Evolutionary conservation across 2,797 vertebrate species (phyloP).

Genomic region (Salarias fasciatus): DNA sequence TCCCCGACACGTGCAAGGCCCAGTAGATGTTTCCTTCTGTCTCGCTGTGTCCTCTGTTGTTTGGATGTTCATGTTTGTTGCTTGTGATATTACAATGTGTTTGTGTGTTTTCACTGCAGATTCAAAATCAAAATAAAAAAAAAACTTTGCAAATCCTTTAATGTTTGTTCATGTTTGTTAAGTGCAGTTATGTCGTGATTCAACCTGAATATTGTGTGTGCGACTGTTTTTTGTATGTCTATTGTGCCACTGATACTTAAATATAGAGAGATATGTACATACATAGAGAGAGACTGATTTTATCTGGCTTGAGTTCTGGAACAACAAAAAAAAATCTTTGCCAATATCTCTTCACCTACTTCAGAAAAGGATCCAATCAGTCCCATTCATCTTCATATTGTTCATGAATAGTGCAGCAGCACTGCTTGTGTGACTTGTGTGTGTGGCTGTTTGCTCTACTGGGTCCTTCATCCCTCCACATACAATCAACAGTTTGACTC

Average conservation of each 20-base stretch:
- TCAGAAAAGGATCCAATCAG: neutral
- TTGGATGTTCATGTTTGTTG: conserved; percentile 66
- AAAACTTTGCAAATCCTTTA: conserved; percentile 55
- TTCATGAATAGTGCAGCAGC: neutral
- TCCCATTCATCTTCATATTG: conserved; percentile 1
- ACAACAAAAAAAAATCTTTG: too few species aligned
- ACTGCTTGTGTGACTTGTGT: conserved; percentile 44
- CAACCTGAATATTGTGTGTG: neutral
- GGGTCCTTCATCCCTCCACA: conserved; percentile 49
- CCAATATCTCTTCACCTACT: neutral
- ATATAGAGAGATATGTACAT: too few species aligned
- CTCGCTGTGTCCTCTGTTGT: conserved; percentile 56
- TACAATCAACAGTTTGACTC: neutral
- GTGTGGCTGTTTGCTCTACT: conserved; percentile 60
- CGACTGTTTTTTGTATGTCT: conserved; percentile 18
- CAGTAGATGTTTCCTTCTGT: conserved; percentile 60
- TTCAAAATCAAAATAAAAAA: conserved; percentile 78
- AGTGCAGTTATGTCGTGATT: conserved; percentile 48
- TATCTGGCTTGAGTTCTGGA: too few species aligned
- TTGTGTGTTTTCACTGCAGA: conserved; percentile 73
- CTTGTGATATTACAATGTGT: conserved; percentile 67
- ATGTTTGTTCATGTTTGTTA: conserved; percentile 64
- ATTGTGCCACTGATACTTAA: neutral
- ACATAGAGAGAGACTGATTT: too few species aligned
- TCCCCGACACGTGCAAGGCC: conserved; percentile 64